These are phyloP conservation scores for Isichthys henryi DNA, from an alignment of 2,113 vertebrate genomes.

Conservation along the genomic window DNA sequence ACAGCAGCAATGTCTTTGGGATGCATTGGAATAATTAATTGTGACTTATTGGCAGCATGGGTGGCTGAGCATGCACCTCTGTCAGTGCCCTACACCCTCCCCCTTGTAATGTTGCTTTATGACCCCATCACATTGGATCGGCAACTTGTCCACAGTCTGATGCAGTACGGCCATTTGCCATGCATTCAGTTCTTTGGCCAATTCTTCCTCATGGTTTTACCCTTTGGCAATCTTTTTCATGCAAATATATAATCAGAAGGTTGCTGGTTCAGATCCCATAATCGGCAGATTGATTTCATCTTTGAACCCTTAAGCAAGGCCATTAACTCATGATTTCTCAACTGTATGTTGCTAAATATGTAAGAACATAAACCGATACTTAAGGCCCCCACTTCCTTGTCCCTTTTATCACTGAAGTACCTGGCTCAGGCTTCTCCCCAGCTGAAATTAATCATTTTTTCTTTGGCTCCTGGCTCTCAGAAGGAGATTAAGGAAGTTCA, in stretches of 20 bases:
- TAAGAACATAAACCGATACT: neutral
- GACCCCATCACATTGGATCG: neutral
- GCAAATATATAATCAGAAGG: neutral
- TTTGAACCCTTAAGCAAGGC: neutral
- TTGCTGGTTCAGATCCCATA: neutral
- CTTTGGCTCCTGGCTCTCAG: neutral
- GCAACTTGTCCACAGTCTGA: neutral
- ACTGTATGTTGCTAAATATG: neutral
- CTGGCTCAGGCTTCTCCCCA: neutral
- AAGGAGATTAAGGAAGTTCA: neutral
- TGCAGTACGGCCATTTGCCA: neutral
- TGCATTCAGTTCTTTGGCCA: neutral
- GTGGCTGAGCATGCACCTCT: neutral
- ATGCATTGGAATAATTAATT: neutral
- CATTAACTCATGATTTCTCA: neutral
- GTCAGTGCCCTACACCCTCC: neutral
- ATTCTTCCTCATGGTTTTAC: neutral
- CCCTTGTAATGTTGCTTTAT: neutral
- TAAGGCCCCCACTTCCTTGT: neutral
- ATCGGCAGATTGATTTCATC: neutral
- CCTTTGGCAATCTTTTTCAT: neutral
- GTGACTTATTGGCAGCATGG: neutral
- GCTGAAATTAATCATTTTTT: slow-evolving; percentile 2
- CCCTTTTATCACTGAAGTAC: neutral
- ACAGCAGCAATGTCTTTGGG: neutral